A percentile compares a stretch with the other conserved stretches of the same genome.
phyloP scores from a whole-genome alignment of 2,888 invertebrate species.

The Gibbula magus region DNA sequence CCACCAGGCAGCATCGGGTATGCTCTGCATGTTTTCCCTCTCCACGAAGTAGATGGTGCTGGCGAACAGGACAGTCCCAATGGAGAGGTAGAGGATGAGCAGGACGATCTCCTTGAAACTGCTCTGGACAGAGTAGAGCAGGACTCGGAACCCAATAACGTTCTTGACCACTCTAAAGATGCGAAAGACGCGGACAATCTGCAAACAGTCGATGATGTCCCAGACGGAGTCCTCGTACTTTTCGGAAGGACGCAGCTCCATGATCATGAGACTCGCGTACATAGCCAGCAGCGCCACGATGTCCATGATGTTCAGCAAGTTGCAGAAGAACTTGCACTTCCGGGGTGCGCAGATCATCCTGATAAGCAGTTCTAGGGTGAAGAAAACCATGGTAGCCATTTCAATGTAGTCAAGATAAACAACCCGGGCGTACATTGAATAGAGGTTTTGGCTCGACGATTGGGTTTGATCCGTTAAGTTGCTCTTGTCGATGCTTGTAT shows the following conservation, averaged over 20 bases:
- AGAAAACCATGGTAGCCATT: conserved; percentile 48
- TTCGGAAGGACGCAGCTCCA: conserved; percentile 43
- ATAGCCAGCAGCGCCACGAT: conserved; percentile 52
- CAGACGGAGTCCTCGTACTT: conserved; percentile 50
- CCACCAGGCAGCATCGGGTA: conserved; percentile 68
- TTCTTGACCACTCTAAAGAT: conserved; percentile 57
- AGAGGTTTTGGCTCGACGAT: conserved; percentile 35
- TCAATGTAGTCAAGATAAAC: conserved; percentile 46
- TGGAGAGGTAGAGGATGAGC: conserved; percentile 58
- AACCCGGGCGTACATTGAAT: conserved; percentile 20
- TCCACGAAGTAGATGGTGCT: conserved; percentile 61
- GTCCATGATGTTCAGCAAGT: conserved; percentile 58
- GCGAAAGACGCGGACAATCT: conserved; percentile 60
- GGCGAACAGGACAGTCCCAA: conserved; percentile 62
- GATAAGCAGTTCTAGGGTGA: conserved; percentile 58
- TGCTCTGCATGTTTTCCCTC: conserved; percentile 52
- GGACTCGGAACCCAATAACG: conserved; percentile 59
- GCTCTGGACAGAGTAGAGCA: conserved; percentile 60
- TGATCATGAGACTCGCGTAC: conserved; percentile 52
- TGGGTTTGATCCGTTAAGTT: too few species aligned
- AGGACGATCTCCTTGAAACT: conserved; percentile 59
- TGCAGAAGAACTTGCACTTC: conserved; percentile 43
- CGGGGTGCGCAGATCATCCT: conserved; percentile 52
- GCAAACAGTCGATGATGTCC: conserved; percentile 56
- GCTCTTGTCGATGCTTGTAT: conserved; percentile 26